Conservation (phyloP, 2,797 vertebrate species). For the Gallinago stenura region DNA sequence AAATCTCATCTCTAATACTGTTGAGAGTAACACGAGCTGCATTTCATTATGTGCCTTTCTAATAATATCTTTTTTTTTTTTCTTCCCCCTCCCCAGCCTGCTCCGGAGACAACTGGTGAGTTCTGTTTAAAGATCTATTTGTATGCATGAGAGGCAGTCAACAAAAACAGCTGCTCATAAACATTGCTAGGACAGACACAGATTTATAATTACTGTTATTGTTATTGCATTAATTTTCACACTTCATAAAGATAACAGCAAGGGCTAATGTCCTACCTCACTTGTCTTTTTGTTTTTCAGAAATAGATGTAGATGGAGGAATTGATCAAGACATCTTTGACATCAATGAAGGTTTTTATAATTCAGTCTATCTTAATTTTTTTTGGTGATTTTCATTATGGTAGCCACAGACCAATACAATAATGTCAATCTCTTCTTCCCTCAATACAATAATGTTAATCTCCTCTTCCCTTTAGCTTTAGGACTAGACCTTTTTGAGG, state of each 20-base stretch:
- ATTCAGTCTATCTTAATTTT: background rate
- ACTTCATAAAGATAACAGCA: conserved; percentile 62
- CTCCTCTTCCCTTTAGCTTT: conserved; percentile 78
- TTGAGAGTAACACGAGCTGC: background rate
- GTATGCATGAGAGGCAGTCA: conserved; percentile 13
- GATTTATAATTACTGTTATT: conserved; percentile 69
- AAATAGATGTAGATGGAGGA: conserved; percentile 87
- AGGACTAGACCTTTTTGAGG: conserved; percentile 88
- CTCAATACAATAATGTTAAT: background rate
- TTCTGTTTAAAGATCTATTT: conserved; percentile 66
- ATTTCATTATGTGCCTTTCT: conserved; percentile 38
- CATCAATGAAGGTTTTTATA: conserved; percentile 90
- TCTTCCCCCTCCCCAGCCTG: conserved; percentile 69
- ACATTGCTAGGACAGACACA: conserved; percentile 18
- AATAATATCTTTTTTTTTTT: conserved; percentile 61
- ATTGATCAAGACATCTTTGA: conserved; percentile 89
- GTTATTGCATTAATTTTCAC: conserved; percentile 66
- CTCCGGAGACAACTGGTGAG: conserved; percentile 77
- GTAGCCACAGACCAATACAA: background rate
- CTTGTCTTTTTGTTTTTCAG: conserved; percentile 75
- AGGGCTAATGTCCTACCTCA: conserved; percentile 43
- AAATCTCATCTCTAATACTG: background rate
- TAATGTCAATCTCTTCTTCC: conserved; percentile 24
- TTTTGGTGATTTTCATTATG: background rate
- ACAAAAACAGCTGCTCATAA: conserved; percentile 61